phyloP scores from a whole-genome alignment of 2,797 vertebrate species.

The Eleutherodactylus coqui region DNA sequence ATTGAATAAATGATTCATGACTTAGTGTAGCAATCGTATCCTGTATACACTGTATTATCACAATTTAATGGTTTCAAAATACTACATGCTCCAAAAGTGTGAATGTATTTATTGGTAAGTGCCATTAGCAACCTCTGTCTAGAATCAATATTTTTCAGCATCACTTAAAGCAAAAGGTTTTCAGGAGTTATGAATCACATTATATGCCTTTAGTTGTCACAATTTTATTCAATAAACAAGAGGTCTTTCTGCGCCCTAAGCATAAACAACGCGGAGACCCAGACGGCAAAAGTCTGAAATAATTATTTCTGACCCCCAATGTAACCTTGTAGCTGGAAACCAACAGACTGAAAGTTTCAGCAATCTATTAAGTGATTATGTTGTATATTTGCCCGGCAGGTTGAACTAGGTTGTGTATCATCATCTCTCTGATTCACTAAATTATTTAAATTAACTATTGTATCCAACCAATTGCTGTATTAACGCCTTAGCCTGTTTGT shows the following conservation, averaged over 20 bases:
- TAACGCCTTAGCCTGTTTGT: too few species aligned
- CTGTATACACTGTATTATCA: too few species aligned
- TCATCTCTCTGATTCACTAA: too few species aligned
- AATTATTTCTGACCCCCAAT: conserved; percentile 31
- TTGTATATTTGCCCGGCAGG: not conserved
- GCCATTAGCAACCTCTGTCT: not conserved
- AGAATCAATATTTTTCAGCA: not conserved
- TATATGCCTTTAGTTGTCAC: conserved; percentile 4
- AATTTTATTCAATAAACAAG: conserved; percentile 2
- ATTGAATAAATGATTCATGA: too few species aligned
- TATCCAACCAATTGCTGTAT: too few species aligned
- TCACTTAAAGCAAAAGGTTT: not conserved
- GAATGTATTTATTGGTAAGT: not conserved
- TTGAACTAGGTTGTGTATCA: not conserved
- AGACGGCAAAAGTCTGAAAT: conserved; percentile 18
- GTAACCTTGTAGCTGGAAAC: not conserved
- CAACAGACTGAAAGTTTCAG: not conserved
- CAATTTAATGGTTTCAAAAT: too few species aligned
- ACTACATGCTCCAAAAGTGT: too few species aligned
- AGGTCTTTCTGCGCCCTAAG: conserved; percentile 24
- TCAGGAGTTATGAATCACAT: conserved; percentile 11
- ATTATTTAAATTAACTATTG: too few species aligned
- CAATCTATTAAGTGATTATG: not conserved
- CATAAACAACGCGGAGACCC: conserved; percentile 27
- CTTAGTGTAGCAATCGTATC: too few species aligned